These are phyloP conservation scores for Campoplex nolae DNA, from an alignment of 2,888 invertebrate species.

Conservation along the genomic window DNA sequence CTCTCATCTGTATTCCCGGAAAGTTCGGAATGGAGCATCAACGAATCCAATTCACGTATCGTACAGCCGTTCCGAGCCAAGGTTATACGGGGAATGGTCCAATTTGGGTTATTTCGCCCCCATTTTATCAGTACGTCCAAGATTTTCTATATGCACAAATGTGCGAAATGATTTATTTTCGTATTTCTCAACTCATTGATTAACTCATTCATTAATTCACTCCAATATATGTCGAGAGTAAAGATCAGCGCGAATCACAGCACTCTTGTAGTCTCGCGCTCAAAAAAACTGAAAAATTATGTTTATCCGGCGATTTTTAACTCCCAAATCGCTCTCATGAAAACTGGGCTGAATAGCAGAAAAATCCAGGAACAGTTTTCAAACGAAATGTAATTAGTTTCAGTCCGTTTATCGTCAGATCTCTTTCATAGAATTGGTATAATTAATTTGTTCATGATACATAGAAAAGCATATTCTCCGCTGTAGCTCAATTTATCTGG, in stretches of 20 bases:
- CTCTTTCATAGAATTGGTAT: too few species aligned
- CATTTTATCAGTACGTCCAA: neutral
- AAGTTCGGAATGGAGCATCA: constrained; percentile 27
- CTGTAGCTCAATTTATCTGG: neutral
- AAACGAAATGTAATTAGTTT: neutral
- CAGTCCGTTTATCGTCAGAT: too few species aligned
- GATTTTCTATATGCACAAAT: too few species aligned
- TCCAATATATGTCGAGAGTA: neutral
- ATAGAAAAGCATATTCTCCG: neutral
- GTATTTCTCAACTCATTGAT: neutral
- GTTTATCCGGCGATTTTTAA: neutral
- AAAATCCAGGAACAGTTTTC: neutral
- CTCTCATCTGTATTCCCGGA: constrained; percentile 36
- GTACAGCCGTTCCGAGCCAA: constrained; percentile 15
- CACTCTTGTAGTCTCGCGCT: neutral
- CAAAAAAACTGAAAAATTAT: neutral
- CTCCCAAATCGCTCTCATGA: neutral
- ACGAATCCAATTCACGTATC: constrained; percentile 54
- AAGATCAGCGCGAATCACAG: neutral
- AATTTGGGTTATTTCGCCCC: neutral
- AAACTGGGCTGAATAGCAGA: neutral
- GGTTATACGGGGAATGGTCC: neutral
- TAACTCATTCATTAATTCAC: neutral
- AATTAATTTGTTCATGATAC: too few species aligned
- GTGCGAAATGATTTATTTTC: neutral